Conservation (phyloP, 1,140 invertebrate species). For the Thaumatotibia leucotreta region DNA sequence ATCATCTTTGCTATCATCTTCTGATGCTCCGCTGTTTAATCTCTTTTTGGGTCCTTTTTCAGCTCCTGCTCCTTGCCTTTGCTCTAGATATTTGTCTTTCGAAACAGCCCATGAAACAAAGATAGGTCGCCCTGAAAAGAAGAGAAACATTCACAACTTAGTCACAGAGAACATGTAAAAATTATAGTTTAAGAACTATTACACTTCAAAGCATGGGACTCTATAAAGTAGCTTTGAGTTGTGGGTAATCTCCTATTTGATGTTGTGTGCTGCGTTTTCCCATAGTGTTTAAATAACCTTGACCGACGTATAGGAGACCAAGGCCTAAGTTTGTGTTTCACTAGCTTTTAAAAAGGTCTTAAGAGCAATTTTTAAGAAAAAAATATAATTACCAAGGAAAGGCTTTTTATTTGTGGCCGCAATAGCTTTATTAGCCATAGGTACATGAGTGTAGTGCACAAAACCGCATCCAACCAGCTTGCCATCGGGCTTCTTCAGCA, state of each 20-base stretch:
- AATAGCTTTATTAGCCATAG: constrained; percentile 80
- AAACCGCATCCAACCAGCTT: constrained; percentile 83
- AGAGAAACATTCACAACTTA: background rate
- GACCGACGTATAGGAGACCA: too few relatives aligned
- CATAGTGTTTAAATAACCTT: too few relatives aligned
- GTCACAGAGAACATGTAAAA: too few relatives aligned
- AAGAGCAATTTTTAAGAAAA: background rate
- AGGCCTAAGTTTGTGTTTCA: too few relatives aligned
- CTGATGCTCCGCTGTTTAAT: constrained; percentile 18
- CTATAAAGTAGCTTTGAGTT: too few relatives aligned
- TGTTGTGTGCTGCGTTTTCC: too few relatives aligned
- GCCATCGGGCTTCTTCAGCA: constrained; percentile 81
- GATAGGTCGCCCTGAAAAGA: constrained; percentile 47
- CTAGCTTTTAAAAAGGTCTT: background rate
- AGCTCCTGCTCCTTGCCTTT: constrained; percentile 24
- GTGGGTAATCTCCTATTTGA: too few relatives aligned
- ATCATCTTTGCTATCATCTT: constrained; percentile 23
- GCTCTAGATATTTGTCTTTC: constrained; percentile 46
- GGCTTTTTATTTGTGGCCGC: constrained; percentile 57
- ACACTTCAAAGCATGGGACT: too few relatives aligned
- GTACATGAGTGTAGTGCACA: constrained; percentile 80
- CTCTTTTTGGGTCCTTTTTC: constrained; percentile 21
- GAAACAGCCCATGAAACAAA: constrained; percentile 55
- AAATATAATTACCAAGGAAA: constrained; percentile 12
- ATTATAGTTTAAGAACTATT: too few relatives aligned